These are phyloP conservation scores for Subacronicta megacephala DNA, from an alignment of 2,888 invertebrate genomes.

Conservation along the genomic window DNA sequence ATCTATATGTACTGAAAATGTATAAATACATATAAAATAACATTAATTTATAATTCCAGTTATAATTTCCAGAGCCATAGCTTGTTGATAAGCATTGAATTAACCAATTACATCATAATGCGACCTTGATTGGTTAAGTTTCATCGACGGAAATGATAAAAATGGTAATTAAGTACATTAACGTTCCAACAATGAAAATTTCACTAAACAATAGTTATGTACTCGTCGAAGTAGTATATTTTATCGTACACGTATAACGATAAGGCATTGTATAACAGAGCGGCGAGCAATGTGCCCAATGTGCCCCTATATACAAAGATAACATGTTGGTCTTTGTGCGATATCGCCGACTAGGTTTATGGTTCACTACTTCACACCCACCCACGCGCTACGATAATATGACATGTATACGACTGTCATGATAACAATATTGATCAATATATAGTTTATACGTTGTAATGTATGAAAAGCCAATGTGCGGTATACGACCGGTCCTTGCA, in stretches of 20 bases:
- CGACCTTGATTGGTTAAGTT: conserved; percentile 38
- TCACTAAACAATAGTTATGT: conserved; percentile 16
- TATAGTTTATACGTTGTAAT: conserved; percentile 7
- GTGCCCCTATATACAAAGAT: conserved; percentile 51
- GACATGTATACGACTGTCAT: conserved; percentile 39
- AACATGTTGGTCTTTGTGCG: conserved; percentile 53
- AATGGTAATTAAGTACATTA: conserved; percentile 34
- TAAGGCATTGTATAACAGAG: conserved; percentile 41
- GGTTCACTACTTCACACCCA: conserved; percentile 60
- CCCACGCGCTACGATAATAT: conserved; percentile 62
- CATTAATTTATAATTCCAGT: neutral
- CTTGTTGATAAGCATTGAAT: conserved; percentile 8
- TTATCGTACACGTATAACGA: conserved; percentile 23
- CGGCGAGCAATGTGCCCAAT: conserved; percentile 38
- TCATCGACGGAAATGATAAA: conserved; percentile 34
- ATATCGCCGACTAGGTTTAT: conserved; percentile 61
- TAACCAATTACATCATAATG: conserved; percentile 21
- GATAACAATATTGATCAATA: conserved; percentile 53
- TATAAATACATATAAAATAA: too few species aligned
- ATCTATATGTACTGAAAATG: too few species aligned
- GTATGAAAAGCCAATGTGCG: conserved; percentile 21
- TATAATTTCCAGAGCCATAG: conserved; percentile 4
- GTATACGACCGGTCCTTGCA: conserved; percentile 2
- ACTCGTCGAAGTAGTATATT: conserved; percentile 19
- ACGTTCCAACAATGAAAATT: conserved; percentile 41